Conservation (phyloP, 2,113 vertebrate species). For the Neodon shergylaensis region DNA sequence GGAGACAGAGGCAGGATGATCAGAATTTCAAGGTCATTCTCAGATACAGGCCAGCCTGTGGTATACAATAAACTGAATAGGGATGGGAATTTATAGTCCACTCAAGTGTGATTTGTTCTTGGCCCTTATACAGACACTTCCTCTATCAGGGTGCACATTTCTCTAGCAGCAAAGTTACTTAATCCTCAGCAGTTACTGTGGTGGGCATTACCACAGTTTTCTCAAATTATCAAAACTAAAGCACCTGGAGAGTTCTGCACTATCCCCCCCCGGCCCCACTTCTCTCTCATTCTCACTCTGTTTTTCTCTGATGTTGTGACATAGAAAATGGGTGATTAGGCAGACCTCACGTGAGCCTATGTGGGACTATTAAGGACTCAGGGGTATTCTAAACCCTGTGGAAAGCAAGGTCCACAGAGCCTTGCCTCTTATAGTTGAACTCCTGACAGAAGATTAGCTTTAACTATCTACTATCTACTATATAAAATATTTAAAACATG, state of each 20-base stretch:
- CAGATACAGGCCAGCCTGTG: neutral
- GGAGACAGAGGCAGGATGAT: neutral
- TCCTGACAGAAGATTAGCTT: neutral
- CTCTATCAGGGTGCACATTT: neutral
- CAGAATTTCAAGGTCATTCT: neutral
- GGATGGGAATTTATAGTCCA: neutral
- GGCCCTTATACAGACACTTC: neutral
- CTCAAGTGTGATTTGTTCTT: neutral
- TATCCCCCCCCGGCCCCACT: neutral
- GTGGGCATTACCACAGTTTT: neutral
- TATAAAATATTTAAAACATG: neutral
- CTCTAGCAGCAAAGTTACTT: neutral
- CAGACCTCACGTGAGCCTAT: neutral
- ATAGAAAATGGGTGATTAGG: neutral
- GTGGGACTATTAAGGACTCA: neutral
- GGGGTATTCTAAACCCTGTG: neutral
- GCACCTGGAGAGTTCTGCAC: neutral
- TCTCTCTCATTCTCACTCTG: neutral
- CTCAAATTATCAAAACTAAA: neutral
- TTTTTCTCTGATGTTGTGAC: neutral
- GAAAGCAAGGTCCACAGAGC: conserved; percentile 16
- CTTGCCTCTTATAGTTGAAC: neutral
- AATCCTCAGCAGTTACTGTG: neutral
- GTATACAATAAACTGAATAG: neutral
- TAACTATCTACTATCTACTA: neutral